phyloP scores from a whole-genome alignment of 2,113 vertebrate genomes.

The Thunnus thynnus region DNA sequence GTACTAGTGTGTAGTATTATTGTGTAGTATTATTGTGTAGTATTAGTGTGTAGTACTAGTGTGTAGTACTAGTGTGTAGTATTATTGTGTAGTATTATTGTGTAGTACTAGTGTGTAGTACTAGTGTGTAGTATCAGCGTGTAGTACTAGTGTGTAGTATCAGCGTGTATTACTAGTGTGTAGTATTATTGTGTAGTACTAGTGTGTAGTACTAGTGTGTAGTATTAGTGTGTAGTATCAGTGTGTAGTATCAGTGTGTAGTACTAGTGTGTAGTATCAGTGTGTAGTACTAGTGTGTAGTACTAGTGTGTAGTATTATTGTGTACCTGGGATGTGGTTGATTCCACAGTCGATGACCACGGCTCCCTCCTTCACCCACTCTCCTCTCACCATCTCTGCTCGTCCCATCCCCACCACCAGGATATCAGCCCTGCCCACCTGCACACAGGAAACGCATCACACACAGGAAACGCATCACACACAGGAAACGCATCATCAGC shows the following conservation, averaged over 20 bases:
- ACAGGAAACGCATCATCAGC: not conserved
- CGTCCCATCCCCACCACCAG: conserved; percentile 93
- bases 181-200: too few relatives aligned
- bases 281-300: conserved; percentile 48
- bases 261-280: conserved; percentile 35
- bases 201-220: too few relatives aligned
- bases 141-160: too few relatives aligned
- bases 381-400: conserved; percentile 95
- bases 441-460: conserved; percentile 9
- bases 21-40: too few relatives aligned
- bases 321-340: conserved; percentile 90
- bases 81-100: too few relatives aligned
- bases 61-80: too few relatives aligned
- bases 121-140: too few relatives aligned
- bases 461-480: not conserved
- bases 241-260: not conserved
- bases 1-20: too few relatives aligned
- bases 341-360: conserved; percentile 98
- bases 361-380: conserved; percentile 96
- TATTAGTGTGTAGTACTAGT: too few relatives aligned
- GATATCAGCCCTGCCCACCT: conserved; percentile 92
- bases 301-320: not conserved
- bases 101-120: too few relatives aligned
- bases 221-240: not conserved
- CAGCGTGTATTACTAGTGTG: too few relatives aligned